phyloP scores from a whole-genome alignment of 2,888 invertebrate genomes.

The Sarcophaga subvicina region DNA sequence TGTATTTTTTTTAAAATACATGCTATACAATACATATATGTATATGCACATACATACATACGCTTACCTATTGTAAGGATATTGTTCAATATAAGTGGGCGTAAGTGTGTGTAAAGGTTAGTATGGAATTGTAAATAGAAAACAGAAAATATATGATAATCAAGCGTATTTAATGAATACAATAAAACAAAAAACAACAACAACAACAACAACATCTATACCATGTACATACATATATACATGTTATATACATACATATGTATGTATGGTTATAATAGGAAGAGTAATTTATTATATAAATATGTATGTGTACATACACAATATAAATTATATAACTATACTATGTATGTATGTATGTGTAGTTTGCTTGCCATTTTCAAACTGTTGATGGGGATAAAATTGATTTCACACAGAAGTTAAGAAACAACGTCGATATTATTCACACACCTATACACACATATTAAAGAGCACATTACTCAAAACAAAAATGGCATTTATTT shows the following conservation, averaged over 20 bases:
- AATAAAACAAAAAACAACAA: conserved; percentile 9
- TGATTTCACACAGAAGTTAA: conserved; percentile 19
- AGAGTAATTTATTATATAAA: too few relatives aligned
- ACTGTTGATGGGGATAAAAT: conserved; percentile 45
- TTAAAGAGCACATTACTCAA: not conserved
- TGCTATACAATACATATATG: too few relatives aligned
- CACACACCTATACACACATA: not conserved
- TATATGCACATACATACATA: too few relatives aligned
- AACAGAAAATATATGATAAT: conserved; percentile 25
- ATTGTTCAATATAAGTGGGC: too few relatives aligned
- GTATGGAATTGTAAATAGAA: not conserved
- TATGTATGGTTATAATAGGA: too few relatives aligned
- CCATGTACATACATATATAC: too few relatives aligned
- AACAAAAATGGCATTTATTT: not conserved
- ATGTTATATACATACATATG: too few relatives aligned
- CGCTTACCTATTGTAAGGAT: too few relatives aligned
- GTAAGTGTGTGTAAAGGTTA: too few relatives aligned
- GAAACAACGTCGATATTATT: not conserved
- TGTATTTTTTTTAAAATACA: too few relatives aligned
- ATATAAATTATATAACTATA: not conserved
- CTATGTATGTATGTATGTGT: not conserved
- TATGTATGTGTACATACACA: not conserved
- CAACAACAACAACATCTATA: not conserved
- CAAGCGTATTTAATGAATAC: conserved; percentile 2
- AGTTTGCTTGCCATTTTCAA: not conserved